phyloP scores from a whole-genome alignment of 2,113 vertebrate species.

The Illadopsis cleaveri region DNA sequence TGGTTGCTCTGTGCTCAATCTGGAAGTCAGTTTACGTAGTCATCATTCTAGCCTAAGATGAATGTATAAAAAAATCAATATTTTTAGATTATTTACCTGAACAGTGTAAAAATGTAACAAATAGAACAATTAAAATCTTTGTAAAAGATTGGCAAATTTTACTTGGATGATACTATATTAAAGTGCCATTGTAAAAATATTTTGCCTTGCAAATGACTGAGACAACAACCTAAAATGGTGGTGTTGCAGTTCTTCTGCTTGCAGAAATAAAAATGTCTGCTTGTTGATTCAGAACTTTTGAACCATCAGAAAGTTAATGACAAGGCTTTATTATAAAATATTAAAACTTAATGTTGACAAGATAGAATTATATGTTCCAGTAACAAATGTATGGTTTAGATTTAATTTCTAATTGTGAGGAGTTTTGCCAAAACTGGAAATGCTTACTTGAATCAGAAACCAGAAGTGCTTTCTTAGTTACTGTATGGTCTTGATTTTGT shows the following conservation, averaged over 20 bases:
- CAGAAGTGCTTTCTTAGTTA: background rate
- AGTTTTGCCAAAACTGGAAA: background rate
- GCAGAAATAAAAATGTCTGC: background rate
- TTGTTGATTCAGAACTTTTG: background rate
- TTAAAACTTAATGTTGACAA: background rate
- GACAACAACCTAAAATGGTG: background rate
- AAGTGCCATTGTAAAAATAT: background rate
- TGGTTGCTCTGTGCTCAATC: background rate
- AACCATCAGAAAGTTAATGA: background rate
- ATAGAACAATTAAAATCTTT: background rate
- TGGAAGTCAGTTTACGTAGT: background rate
- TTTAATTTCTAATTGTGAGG: background rate
- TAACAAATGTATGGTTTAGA: background rate
- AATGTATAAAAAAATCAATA: background rate
- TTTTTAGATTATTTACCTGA: background rate
- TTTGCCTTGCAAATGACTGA: background rate
- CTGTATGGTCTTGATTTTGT: background rate
- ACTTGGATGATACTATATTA: background rate
- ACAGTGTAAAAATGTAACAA: background rate
- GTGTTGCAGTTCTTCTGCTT: background rate
- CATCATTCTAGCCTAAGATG: background rate
- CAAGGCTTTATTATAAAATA: background rate
- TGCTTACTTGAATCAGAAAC: conserved; percentile 20
- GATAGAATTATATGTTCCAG: background rate
- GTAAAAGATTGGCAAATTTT: background rate